Base-by-base conservation (phyloP, 2,113 vertebrate species). In the Centropus bengalensis region DNA sequence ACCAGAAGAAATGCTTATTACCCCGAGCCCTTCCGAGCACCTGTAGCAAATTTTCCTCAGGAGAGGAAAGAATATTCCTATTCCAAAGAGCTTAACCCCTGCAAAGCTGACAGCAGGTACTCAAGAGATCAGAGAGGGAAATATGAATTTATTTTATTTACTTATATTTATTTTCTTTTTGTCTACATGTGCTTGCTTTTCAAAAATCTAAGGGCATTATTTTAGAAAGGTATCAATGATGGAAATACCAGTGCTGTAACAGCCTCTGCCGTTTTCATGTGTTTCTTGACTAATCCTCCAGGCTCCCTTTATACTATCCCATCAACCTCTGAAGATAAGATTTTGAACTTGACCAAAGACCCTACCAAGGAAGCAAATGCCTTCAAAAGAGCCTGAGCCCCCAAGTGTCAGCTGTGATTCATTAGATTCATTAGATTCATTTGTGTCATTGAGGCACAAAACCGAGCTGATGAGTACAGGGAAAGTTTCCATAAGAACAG, bases 401-500 rank as follows among this genome's bases (percentile, higher is more conserved):
- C 1, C 89, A 94, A 93, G 70, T 63, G 51, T 66, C 89, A 87
- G 93, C 88, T 95, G 89, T 73, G 93, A 73, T 80, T 82, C 77
- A 66, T 93, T 94, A 82, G 42, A n/a, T n/a, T n/a, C n/a, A n/a
- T n/a, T n/a, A n/a, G 93, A 73, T 80, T 82, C 77, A 66, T 93
- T 94, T 79, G 42, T 54, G 54, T 64, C 32, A 2, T 44, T 77
- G 64, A 78, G 90, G 63, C 47, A 33, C 82, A 84, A 27, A 86
- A 91, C 70, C 4, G 0, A 94, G 76, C 85, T 86, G 94, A 75
- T 30, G 86, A 86, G 93, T 84, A 73, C 75, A 79, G 94, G 80
- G 87, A 94, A 94, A 94, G 87, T 94, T 92, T 94, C 94, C 75
- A 28, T 92, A 94, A 89, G 66, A 87, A 75, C 54, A 73, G 73